phyloP scores from a whole-genome alignment of 2,797 vertebrate species.

The Schizopygopsis malacanthus region DNA sequence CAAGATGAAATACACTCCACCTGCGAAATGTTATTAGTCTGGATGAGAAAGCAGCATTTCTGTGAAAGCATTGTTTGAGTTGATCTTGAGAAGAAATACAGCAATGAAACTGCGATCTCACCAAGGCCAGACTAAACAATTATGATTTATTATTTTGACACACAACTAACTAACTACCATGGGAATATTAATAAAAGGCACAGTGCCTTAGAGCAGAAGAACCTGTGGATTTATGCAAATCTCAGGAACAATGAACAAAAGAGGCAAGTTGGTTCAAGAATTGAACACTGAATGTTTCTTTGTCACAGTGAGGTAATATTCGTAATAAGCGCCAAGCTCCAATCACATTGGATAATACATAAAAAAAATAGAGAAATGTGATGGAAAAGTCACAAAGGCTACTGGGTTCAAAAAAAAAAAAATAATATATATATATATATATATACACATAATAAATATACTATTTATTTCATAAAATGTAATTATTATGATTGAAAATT shows the following conservation, averaged over 20 bases:
- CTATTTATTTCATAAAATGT: background rate
- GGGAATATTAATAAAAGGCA: slow-evolving; percentile 17
- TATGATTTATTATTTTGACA: slow-evolving; percentile 28
- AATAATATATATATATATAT: background rate
- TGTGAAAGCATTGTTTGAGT: slow-evolving; percentile 18
- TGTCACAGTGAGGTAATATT: slow-evolving; percentile 3
- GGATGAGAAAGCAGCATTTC: slow-evolving; percentile 54
- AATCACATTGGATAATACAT: slow-evolving; percentile 34
- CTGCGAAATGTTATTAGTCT: slow-evolving; percentile 46
- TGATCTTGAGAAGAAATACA: slow-evolving; percentile 38
- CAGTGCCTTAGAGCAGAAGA: background rate
- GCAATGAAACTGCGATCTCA: background rate
- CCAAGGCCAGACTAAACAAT: slow-evolving; percentile 21
- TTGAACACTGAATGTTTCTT: background rate
- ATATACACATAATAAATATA: background rate
- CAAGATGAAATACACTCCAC: background rate
- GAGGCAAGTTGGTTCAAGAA: slow-evolving; percentile 40
- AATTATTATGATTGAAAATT: background rate
- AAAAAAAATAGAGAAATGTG: background rate
- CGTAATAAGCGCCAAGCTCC: slow-evolving; percentile 25
- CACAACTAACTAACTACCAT: background rate
- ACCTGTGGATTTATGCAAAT: slow-evolving; percentile 68
- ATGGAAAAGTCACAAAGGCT: slow-evolving; percentile 27
- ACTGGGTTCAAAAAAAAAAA: slow-evolving; percentile 17
- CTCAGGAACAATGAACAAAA: slow-evolving; percentile 62